These are phyloP conservation scores for Bothrops jararaca DNA, from an alignment of 2,113 vertebrate species.

Conservation along the genomic window DNA sequence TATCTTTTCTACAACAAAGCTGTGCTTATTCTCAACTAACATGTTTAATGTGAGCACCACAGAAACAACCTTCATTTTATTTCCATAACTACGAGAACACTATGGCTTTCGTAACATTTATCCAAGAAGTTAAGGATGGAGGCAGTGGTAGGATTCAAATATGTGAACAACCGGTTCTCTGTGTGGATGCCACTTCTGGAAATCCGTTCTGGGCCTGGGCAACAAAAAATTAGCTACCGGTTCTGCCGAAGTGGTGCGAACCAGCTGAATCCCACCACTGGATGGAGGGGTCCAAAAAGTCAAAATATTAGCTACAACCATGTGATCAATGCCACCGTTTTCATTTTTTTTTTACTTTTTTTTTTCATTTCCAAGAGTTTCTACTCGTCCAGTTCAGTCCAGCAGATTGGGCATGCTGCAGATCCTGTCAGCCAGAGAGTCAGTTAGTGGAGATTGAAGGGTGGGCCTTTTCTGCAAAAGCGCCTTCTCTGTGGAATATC, in stretches of 20 bases:
- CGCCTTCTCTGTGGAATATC: too few relatives aligned
- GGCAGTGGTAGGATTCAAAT: neutral
- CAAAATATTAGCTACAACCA: neutral
- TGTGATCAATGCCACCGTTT: neutral
- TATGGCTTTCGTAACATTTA: neutral
- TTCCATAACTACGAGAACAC: neutral
- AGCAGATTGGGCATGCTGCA: too few relatives aligned
- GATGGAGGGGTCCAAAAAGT: neutral
- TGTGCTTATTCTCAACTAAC: neutral
- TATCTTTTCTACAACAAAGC: neutral
- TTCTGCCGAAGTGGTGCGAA: too few relatives aligned
- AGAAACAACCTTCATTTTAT: neutral
- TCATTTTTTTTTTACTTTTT: neutral
- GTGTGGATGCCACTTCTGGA: too few relatives aligned
- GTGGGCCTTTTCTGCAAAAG: too few relatives aligned
- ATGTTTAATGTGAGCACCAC: neutral
- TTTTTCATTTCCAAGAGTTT: neutral
- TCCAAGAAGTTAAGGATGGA: neutral
- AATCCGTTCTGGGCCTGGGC: too few relatives aligned
- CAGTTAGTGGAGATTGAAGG: too few relatives aligned
- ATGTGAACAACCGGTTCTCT: too few relatives aligned
- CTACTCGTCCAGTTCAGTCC: too few relatives aligned
- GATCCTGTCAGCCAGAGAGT: too few relatives aligned
- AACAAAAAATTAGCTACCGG: too few relatives aligned
- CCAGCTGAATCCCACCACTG: neutral